A percentile compares a stretch with the other conserved stretches of the same genome.
phyloP scores from a whole-genome alignment of 2,797 vertebrate species.

The Alca torda region DNA sequence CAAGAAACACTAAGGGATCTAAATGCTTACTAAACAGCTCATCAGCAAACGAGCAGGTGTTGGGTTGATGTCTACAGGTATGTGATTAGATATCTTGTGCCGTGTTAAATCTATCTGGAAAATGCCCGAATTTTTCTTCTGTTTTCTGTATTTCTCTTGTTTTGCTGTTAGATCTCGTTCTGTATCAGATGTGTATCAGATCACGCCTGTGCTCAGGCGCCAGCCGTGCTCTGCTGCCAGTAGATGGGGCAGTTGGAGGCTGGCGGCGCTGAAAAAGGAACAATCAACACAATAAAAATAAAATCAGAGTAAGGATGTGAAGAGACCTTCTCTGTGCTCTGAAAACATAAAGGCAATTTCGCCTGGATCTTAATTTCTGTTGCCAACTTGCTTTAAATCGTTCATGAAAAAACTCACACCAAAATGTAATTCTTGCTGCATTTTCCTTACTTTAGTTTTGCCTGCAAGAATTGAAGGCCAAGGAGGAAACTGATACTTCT shows the following conservation, averaged over 20 bases:
- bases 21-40: not conserved
- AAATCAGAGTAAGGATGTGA: not conserved
- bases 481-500: not conserved
- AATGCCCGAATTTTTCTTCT: not conserved
- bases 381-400: not conserved
- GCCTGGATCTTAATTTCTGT: not conserved
- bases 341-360: not conserved
- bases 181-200: not conserved
- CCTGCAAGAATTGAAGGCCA: not conserved
- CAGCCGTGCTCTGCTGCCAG: not conserved
- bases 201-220: not conserved
- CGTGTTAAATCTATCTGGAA: not conserved
- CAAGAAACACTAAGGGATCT: not conserved
- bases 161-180: not conserved
- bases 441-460: not conserved
- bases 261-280: not conserved
- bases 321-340: not conserved
- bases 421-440: not conserved
- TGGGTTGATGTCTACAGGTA: not conserved
- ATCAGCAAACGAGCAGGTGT: not conserved
- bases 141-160: not conserved
- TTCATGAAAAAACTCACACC: not conserved
- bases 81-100: not conserved
- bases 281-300: not conserved
- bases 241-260: conserved; percentile 17